A percentile compares a stretch with the other conserved stretches of the same genome.
Conservation (phyloP, 2,113 vertebrate genomes). For the Climacteris rufus region DNA sequence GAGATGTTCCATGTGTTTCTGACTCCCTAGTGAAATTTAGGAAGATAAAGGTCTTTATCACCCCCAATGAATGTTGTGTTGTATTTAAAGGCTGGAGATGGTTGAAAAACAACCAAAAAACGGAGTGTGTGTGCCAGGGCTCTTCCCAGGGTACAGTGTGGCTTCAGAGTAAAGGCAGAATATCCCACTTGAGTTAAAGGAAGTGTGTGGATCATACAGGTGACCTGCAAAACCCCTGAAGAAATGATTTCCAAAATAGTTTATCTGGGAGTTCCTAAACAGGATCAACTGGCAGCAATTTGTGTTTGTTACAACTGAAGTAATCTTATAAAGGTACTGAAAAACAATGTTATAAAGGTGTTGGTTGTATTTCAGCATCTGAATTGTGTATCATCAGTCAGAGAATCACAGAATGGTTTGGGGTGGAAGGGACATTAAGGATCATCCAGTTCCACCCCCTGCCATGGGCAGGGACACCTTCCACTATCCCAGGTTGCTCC, state of each 20-base stretch:
- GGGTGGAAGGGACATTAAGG: neutral
- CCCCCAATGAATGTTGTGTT: neutral
- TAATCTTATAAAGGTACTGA: neutral
- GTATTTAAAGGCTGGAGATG: neutral
- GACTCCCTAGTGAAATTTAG: neutral
- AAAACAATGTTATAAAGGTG: neutral
- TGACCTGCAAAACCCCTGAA: neutral
- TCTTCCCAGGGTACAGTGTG: neutral
- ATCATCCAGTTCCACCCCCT: neutral
- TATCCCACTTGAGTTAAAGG: neutral
- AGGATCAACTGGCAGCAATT: neutral
- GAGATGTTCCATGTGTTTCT: rapidly evolving
- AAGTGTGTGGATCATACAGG: rapidly evolving
- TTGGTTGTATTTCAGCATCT: rapidly evolving
- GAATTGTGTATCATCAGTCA: neutral
- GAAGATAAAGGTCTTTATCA: neutral
- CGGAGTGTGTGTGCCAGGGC: neutral
- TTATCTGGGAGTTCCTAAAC: neutral
- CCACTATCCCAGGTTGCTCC: neutral
- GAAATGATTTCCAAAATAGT: neutral
- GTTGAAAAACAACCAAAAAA: neutral
- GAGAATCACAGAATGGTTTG: neutral
- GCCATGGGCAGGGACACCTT: neutral
- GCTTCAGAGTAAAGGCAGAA: neutral
- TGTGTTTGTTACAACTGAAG: neutral